Conservation (phyloP, 2,797 vertebrate genomes). For the Melanotaenia trifasciata region DNA sequence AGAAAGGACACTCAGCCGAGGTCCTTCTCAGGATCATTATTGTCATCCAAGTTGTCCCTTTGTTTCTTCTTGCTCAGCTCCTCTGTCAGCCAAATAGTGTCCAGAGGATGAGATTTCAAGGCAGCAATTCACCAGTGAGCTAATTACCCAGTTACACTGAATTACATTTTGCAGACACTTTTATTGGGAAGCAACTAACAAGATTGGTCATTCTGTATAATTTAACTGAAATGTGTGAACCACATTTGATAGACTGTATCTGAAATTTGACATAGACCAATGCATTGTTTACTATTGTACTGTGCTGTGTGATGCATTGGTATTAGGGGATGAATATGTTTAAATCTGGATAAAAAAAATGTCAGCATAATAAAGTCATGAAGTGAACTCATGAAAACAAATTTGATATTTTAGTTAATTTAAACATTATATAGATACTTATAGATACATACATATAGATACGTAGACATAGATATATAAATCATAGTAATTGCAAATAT, state of each 20-base stretch:
- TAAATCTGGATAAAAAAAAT: too few relatives aligned
- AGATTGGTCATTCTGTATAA: background rate
- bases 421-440: background rate
- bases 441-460: too few relatives aligned
- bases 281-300: background rate
- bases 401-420: too few relatives aligned
- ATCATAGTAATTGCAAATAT: background rate
- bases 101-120: slow-evolving; percentile 64
- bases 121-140: slow-evolving; percentile 68
- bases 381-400: too few relatives aligned
- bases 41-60: slow-evolving; percentile 67
- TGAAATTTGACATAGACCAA: background rate
- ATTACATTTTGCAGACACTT: background rate
- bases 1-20: slow-evolving; percentile 66
- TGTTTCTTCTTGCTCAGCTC: slow-evolving; percentile 52
- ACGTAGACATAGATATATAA: background rate
- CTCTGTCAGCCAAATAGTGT: slow-evolving; percentile 58
- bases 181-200: background rate
- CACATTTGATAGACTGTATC: background rate
- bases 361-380: too few relatives aligned
- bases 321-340: background rate
- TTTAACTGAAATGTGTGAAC: background rate
- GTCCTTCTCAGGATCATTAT: slow-evolving; percentile 71
- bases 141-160: slow-evolving; percentile 54
- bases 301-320: background rate